phyloP scores from a whole-genome alignment of 53 echinoderm and acorn worm genomes.

The Arbacia lixula region DNA sequence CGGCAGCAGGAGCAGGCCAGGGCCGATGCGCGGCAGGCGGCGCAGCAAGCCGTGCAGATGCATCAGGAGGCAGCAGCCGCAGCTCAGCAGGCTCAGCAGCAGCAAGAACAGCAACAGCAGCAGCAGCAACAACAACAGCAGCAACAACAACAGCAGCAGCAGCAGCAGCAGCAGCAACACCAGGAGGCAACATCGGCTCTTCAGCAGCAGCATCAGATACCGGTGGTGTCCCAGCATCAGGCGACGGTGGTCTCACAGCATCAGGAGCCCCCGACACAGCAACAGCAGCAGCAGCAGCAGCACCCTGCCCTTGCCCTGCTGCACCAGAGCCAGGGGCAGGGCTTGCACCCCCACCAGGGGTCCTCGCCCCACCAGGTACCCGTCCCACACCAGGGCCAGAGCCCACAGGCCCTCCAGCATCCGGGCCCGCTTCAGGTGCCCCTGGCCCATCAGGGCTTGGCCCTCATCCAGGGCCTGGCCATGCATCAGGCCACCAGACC shows the following conservation, averaged over 20 bases:
- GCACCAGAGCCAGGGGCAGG: constrained; percentile 18
- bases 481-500: constrained; percentile 35
- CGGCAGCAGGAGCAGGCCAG: constrained; percentile 42
- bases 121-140: constrained; percentile 43
- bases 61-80: constrained; percentile 39
- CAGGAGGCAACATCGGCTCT: neutral
- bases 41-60: constrained; percentile 36
- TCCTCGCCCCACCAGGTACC: constrained; percentile 40
- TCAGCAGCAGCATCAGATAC: neutral
- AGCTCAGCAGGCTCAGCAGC: neutral
- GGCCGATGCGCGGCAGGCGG: constrained; percentile 19
- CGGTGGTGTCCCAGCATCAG: constrained; percentile 32
- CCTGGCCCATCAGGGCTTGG: constrained; percentile 37
- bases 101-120: constrained; percentile 9
- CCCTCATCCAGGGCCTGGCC: constrained; percentile 40
- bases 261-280: neutral
- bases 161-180: constrained; percentile 17
- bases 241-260: constrained; percentile 5
- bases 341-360: constrained; percentile 8
- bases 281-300: constrained; percentile 11
- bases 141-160: constrained; percentile 25
- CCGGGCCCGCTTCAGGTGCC: constrained; percentile 44
- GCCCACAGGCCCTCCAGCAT: constrained; percentile 33
- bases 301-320: constrained; percentile 31
- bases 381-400: constrained; percentile 46